phyloP scores from a whole-genome alignment of 2,888 invertebrate genomes.

The Synanthedon andrenaeformis region DNA sequence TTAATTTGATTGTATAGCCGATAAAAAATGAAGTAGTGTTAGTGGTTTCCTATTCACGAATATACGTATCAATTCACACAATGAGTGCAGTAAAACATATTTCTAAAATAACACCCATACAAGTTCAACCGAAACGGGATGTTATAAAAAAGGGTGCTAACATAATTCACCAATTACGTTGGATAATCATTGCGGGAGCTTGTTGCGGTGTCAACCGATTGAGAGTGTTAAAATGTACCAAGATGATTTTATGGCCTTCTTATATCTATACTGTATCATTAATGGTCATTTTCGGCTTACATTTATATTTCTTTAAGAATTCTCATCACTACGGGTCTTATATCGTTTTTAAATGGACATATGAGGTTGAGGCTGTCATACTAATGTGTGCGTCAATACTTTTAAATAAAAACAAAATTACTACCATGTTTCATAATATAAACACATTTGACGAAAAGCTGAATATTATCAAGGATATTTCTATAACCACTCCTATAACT shows the following conservation, averaged over 20 bases:
- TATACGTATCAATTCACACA: too few relatives aligned
- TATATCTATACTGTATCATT: constrained; percentile 14
- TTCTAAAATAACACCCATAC: not conserved
- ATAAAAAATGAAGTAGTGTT: too few relatives aligned
- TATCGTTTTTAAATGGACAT: constrained; percentile 21
- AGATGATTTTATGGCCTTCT: constrained; percentile 10
- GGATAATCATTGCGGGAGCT: constrained; percentile 16
- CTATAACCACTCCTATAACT: constrained; percentile 13
- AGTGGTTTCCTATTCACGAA: too few relatives aligned
- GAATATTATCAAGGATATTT: constrained; percentile 26
- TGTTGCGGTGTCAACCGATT: constrained; percentile 27
- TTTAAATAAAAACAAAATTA: constrained; percentile 19
- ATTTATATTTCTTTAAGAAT: constrained; percentile 6
- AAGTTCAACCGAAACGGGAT: not conserved
- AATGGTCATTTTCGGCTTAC: constrained; percentile 10
- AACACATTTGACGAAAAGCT: constrained; percentile 28
- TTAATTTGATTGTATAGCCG: too few relatives aligned
- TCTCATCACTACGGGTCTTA: constrained; percentile 8
- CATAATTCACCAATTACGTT: constrained; percentile 9
- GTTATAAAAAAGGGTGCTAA: not conserved
- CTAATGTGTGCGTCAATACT: constrained; percentile 22
- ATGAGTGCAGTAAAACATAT: not conserved
- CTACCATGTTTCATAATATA: constrained; percentile 25
- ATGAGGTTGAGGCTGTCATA: constrained; percentile 22
- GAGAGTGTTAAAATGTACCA: constrained; percentile 20